Base-by-base conservation (phyloP, 1,140 invertebrate species). In the Hyles euphorbiae region DNA sequence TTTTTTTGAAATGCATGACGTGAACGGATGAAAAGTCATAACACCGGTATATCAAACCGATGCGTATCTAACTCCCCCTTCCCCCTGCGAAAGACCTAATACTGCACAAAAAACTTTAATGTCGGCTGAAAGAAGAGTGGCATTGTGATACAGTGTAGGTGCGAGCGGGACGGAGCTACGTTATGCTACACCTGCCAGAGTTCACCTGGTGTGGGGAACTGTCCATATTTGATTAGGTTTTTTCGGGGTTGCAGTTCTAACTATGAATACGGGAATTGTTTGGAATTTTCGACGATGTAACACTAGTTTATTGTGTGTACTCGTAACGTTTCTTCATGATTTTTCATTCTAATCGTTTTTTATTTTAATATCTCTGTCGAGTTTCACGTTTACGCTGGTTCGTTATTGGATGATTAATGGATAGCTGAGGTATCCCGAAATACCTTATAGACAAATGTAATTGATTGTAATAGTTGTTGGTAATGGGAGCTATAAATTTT, bases 181-280 rank as follows among this genome's bases (percentile, higher is more conserved):
- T 79, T 77, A 73, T 80, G 71, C 65, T 76, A 72, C 84, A 81
- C 82, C 84, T 83, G 82, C 77, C 74, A 72, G 59, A 63, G 65
- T 68, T 83, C 81, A 87, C 76, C 82, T 87, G 82, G 79, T 68
- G 72, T 63, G 67, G 48, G 68, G 69, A 63, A 65, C 75, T 74
- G 70, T 83, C 73, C 74, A 85, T 87, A 83, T 85, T 87, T 87
- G 82, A 87, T 85, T 83, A 83, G 74, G 68, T 78, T 80, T 76
- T 77, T 77, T 69, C 65, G 74, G 73, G 71, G 77, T 76, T 76
- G 77, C 73, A 83, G 70, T 74, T 62, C 72, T 81, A 78, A 84
- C 77, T 80, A 75, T 74, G 75, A 76, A 77, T 76, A 65, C 63
- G 53, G 61, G 70, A 65, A 62, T 70, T 68, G 65, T 68, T 62